Evolutionary conservation across 1,140 invertebrate species (phyloP).

Genomic region (Euglossa dilemma): DNA sequence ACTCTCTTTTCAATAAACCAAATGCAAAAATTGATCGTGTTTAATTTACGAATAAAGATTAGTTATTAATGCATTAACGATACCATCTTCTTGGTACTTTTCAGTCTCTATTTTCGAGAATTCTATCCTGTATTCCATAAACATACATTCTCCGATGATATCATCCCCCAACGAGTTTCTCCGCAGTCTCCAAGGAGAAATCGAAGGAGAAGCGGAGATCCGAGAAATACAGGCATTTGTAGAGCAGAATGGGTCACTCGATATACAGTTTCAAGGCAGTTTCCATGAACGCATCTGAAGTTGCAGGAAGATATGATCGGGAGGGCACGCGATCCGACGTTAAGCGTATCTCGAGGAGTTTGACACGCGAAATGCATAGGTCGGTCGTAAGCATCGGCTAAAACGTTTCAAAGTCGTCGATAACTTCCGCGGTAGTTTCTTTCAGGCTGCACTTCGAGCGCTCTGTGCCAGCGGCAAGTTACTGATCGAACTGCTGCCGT

Average conservation of each 20-base stretch:
- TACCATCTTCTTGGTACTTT: too few species aligned
- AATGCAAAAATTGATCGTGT: too few species aligned
- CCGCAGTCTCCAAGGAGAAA: neutral
- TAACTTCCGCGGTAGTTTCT: conserved; percentile 29
- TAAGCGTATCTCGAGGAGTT: conserved; percentile 6
- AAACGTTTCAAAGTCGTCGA: neutral
- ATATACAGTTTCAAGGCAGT: neutral
- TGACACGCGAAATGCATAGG: conserved; percentile 1
- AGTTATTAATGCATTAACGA: too few species aligned
- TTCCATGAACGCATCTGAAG: neutral
- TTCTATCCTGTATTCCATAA: neutral
- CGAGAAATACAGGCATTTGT: neutral
- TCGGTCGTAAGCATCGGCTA: neutral
- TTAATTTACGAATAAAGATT: too few species aligned
- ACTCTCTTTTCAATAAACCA: too few species aligned
- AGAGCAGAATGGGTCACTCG: neutral
- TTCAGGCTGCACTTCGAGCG: neutral
- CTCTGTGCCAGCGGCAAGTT: neutral
- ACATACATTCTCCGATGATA: neutral
- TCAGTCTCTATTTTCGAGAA: too few species aligned
- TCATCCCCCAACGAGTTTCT: neutral
- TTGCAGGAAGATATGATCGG: conserved; percentile 3
- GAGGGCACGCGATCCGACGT: neutral
- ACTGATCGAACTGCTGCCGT: neutral
- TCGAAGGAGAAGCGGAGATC: neutral